These are phyloP conservation scores for Antechinus flavipes DNA, from an alignment of 2,113 vertebrate species.

Conservation along the genomic window DNA sequence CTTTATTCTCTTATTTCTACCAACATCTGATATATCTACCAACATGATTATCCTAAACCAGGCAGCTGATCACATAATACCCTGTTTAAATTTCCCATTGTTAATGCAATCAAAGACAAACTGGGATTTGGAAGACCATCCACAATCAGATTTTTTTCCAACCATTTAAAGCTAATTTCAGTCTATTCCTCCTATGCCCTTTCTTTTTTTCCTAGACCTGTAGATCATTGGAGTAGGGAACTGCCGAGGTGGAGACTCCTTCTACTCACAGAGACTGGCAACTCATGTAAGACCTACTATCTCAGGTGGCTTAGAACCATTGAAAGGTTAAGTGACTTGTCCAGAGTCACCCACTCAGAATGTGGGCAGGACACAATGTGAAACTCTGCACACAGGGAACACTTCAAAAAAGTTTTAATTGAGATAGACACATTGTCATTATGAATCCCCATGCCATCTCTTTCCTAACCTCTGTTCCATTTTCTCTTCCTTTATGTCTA, in stretches of 20 bases:
- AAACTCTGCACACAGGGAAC: not conserved
- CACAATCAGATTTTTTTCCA: not conserved
- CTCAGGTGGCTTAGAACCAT: not conserved
- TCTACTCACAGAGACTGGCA: not conserved
- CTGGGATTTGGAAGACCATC: not conserved
- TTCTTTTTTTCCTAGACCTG: not conserved
- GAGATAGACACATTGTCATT: not conserved
- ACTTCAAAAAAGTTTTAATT: not conserved
- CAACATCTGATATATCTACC: not conserved
- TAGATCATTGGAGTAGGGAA: not conserved
- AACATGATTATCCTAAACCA: not conserved
- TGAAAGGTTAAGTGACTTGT: not conserved
- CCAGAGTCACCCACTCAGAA: not conserved
- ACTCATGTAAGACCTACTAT: not conserved
- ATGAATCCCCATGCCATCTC: not conserved
- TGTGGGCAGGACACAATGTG: not conserved
- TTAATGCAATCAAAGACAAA: not conserved
- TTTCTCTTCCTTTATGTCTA: not conserved
- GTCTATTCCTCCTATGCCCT: not conserved
- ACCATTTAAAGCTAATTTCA: not conserved
- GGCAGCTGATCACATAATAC: not conserved
- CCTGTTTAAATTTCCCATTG: not conserved
- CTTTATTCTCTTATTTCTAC: not conserved
- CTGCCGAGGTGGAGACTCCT: not conserved
- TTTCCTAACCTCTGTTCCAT: not conserved